These are phyloP conservation scores for Laticauda laticaudata DNA, from an alignment of 2,113 vertebrate genomes.

Conservation along the genomic window DNA sequence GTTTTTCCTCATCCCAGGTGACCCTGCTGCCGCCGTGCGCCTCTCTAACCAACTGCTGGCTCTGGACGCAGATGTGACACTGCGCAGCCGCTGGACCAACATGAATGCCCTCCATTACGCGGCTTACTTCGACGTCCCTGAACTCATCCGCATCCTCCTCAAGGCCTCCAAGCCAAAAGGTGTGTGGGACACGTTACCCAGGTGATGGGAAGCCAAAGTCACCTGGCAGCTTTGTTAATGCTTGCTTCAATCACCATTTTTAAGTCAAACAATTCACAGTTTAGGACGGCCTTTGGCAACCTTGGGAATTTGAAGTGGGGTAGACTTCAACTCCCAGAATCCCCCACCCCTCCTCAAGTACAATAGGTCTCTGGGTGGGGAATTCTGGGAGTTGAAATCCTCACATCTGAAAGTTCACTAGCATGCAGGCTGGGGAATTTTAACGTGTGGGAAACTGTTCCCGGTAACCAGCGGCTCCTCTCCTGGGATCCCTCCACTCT, in stretches of 20 bases:
- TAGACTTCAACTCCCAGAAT: not conserved
- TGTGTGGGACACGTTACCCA: slow-evolving; percentile 11
- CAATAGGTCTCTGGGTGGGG: not conserved
- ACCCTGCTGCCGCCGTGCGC: slow-evolving; percentile 82
- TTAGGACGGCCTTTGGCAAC: not conserved
- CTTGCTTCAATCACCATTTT: not conserved
- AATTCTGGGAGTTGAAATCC: not conserved
- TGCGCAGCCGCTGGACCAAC: slow-evolving; percentile 93
- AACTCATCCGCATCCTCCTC: slow-evolving; percentile 85
- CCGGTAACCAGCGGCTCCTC: not conserved
- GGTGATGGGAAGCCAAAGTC: not conserved
- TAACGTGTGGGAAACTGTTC: not conserved
- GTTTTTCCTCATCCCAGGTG: slow-evolving; percentile 67
- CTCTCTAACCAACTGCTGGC: slow-evolving; percentile 82
- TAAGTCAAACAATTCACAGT: not conserved
- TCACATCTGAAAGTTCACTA: not conserved
- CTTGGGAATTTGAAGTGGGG: not conserved
- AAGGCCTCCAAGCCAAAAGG: slow-evolving; percentile 82
- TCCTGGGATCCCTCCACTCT: not conserved
- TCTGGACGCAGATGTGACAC: slow-evolving; percentile 82
- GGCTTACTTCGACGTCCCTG: slow-evolving; percentile 88
- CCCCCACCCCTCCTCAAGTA: not conserved
- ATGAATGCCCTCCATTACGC: slow-evolving; percentile 94
- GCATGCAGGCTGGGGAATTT: not conserved
- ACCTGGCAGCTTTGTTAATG: too few species aligned